Base-by-base conservation (phyloP, 2,113 vertebrate species). In the Struthidea cinerea region DNA sequence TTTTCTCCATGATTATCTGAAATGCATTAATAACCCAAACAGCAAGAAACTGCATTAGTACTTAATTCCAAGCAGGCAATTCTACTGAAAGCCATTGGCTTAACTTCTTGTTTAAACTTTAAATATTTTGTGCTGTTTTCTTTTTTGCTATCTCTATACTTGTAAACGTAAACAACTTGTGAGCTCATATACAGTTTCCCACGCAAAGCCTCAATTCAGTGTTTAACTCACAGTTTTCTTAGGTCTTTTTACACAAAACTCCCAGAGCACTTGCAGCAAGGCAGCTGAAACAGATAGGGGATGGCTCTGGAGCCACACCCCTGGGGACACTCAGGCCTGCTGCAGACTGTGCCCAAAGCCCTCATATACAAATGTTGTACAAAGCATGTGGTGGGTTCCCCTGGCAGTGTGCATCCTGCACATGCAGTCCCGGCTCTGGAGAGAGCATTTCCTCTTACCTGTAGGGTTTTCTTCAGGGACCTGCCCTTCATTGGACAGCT, bases 381-480 rank as follows among this genome's bases (percentile, higher is more conserved):
- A 21, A 63, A 55, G 33, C 33, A 37, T 22, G 2, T 17, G 26
- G n/a, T 1, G 1, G 33, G 20, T 27, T 79, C 7, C 17, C 17
- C 24, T 6, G 22, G 23, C 49, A 77, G 15, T 0, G 0, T 18
- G 16, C 30, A 32, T 19, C 28, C 90, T 13, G 14, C 3, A 2
- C 11, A 18, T 0, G 5, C 22, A 32, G 6, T 3, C 14, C 23
- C 44, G 63, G 7, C n/a, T 57, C n/a, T 49, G 11, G 7, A 2
- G 32, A 69, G 26, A 83, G 18, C 13, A 61, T 61, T 59, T 87
- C 24, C 22, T 67, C 80, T 63, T 84, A 89, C 60, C 77, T 74
- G 21, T 13, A 17, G 10, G 20, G 18, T 64, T 84, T 81, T 84
- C 55, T 65, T 69, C 32, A 10, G 5, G 3, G 28, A 60, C 13